A percentile compares a stretch with the other conserved stretches of the same genome.
Conservation (phyloP, 2,888 invertebrate species). For the Brachypterus glaber region DNA sequence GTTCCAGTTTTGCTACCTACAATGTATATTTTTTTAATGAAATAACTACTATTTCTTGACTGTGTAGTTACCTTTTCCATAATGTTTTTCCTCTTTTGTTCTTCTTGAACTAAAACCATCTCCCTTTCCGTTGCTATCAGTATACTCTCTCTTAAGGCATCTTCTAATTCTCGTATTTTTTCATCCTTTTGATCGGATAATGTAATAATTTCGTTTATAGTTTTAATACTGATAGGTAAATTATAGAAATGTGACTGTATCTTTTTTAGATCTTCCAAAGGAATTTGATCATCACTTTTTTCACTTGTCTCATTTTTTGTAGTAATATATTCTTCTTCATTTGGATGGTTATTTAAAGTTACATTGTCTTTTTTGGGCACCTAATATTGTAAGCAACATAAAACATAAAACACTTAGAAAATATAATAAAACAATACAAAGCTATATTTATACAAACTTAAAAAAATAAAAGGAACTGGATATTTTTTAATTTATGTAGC, state of each 20-base stretch:
- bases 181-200: conserved; percentile 46
- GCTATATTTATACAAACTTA: conserved; percentile 17
- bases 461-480: conserved; percentile 20
- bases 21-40: conserved; percentile 20
- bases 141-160: conserved; percentile 74
- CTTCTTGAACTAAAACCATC: conserved; percentile 55
- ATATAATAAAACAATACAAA: conserved; percentile 13
- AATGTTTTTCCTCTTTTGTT: conserved; percentile 52
- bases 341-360: no score
- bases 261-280: no score
- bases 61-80: conserved; percentile 51
- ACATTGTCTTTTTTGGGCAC: conserved; percentile 8
- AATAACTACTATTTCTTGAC: conserved; percentile 1
- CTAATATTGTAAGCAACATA: conserved; percentile 17
- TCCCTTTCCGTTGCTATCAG: conserved; percentile 61
- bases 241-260: conserved; percentile 16
- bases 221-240: conserved; percentile 14
- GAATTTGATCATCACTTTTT: no score
- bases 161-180: conserved; percentile 66
- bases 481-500: conserved; percentile 24
- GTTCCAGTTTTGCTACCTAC: conserved; percentile 62
- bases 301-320: conserved; percentile 6
- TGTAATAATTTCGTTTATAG: conserved; percentile 19
- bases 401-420: conserved; percentile 16
- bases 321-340: conserved; percentile 13